Percentiles rank a stretch among this genome's conserved stretches.
Conservation (phyloP, 2,113 vertebrate species). For the Tachysurus vachellii region DNA sequence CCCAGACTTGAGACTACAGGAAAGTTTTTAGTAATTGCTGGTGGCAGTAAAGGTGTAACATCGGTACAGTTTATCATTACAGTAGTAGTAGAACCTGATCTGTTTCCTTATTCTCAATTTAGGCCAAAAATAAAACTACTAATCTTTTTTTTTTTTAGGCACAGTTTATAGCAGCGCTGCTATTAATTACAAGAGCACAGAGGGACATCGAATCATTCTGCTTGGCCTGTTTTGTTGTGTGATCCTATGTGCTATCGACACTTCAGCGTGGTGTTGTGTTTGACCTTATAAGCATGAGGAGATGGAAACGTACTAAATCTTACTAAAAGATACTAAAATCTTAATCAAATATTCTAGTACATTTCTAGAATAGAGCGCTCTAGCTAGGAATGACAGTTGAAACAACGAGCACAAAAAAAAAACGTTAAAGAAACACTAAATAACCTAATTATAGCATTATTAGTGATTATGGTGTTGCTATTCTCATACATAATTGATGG, state of each 20-base stretch:
- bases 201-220: not conserved
- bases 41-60: not conserved
- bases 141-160: not conserved
- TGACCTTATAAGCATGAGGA: not conserved
- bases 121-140: not conserved
- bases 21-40: not conserved
- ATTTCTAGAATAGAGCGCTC: not conserved
- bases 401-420: not conserved
- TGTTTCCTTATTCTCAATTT: not conserved
- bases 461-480: not conserved
- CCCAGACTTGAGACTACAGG: not conserved
- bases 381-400: not conserved
- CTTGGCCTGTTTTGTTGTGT: not conserved
- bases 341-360: not conserved
- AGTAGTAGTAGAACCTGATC: not conserved
- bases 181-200: not conserved
- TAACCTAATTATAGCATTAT: not conserved
- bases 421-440: not conserved
- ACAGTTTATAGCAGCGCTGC: not conserved
- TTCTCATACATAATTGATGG: not conserved
- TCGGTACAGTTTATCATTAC: not conserved
- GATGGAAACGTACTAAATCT: not conserved
- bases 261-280: not conserved
- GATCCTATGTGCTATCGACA: not conserved
- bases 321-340: not conserved